phyloP scores from a whole-genome alignment of 2,888 invertebrate genomes.

The Diachrysia chrysitis region DNA sequence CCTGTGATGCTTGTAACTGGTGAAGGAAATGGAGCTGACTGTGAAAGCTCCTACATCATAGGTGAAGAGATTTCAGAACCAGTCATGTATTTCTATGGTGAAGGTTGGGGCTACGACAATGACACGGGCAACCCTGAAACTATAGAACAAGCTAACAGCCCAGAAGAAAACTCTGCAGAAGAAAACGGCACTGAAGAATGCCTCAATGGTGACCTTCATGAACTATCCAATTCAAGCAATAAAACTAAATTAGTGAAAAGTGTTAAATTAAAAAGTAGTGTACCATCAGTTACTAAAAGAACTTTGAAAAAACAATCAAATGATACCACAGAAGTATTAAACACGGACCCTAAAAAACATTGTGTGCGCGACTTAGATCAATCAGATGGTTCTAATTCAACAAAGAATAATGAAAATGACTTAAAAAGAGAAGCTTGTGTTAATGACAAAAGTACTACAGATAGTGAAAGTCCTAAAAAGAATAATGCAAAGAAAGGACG shows the following conservation, averaged over 20 bases:
- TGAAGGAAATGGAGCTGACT: conserved; percentile 91
- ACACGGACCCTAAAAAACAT: conserved; percentile 82
- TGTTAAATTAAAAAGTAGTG: conserved; percentile 73
- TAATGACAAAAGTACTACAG: conserved; percentile 76
- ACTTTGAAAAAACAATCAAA: conserved; percentile 81
- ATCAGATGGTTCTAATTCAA: conserved; percentile 75
- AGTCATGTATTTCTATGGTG: conserved; percentile 91
- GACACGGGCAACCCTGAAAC: conserved; percentile 92
- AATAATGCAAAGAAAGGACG: conserved; percentile 77
- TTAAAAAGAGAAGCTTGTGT: conserved; percentile 70
- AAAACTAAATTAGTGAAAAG: conserved; percentile 74
- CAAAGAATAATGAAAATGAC: conserved; percentile 68
- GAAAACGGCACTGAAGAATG: conserved; percentile 78
- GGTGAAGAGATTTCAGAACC: conserved; percentile 93
- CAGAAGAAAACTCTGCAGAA: conserved; percentile 70
- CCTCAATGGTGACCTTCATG: conserved; percentile 79
- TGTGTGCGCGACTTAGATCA: conserved; percentile 79
- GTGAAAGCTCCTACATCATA: conserved; percentile 88
- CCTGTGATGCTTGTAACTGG: conserved; percentile 92
- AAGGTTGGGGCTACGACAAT: conserved; percentile 92
- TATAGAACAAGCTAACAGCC: conserved; percentile 70
- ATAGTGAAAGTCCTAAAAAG: conserved; percentile 75
- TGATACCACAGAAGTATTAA: conserved; percentile 76
- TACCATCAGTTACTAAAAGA: conserved; percentile 75
- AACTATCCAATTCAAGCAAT: conserved; percentile 69